A percentile compares a stretch with the other conserved stretches of the same genome.
phyloP scores from a whole-genome alignment of 2,888 invertebrate species.

The Synanthedon vespiformis region DNA sequence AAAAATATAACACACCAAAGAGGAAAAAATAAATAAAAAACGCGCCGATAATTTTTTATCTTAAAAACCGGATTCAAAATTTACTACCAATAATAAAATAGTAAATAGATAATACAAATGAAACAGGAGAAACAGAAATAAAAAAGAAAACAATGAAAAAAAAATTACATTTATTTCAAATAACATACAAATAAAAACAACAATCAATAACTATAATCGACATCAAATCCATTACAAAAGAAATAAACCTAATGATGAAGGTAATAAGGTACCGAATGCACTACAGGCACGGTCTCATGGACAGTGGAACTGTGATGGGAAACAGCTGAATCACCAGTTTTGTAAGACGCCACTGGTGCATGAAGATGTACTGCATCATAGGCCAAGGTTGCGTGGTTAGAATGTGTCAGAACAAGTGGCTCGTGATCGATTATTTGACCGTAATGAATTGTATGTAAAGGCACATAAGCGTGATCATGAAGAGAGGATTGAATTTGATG shows the following conservation, averaged over 20 bases:
- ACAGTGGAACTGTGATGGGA: constrained; percentile 64
- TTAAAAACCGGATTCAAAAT: too few species aligned
- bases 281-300: constrained; percentile 40
- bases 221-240: too few species aligned
- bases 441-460: background rate
- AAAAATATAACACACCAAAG: too few species aligned
- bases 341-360: constrained; percentile 25
- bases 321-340: constrained; percentile 48
- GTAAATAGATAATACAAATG: too few species aligned
- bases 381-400: constrained; percentile 21
- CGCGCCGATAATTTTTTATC: too few species aligned
- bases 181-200: too few species aligned
- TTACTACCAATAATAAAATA: too few species aligned
- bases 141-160: too few species aligned
- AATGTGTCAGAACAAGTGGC: background rate
- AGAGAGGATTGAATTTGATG: constrained; percentile 5
- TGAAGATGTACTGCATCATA: background rate
- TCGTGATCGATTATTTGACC: background rate
- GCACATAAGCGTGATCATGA: background rate
- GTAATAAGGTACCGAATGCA: constrained; percentile 27
- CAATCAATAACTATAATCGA: too few species aligned
- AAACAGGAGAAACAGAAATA: too few species aligned
- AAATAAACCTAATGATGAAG: constrained; percentile 24
- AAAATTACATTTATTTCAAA: too few species aligned
- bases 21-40: too few species aligned